Conservation (phyloP, 1,140 invertebrate genomes). For the Drosophila arawakana region DNA sequence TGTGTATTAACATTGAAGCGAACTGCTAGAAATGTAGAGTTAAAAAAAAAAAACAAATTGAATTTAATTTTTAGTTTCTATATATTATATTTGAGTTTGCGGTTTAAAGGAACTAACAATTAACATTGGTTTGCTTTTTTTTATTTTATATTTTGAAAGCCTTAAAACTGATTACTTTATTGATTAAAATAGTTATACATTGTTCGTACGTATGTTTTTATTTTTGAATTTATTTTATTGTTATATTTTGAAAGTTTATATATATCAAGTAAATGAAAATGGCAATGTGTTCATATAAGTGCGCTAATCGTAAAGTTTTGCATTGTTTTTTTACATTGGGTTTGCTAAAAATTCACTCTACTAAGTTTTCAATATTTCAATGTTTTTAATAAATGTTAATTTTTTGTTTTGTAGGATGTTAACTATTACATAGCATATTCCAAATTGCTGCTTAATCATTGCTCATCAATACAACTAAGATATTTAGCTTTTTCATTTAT, state of each 20-base stretch:
- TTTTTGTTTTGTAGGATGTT: conserved; percentile 2
- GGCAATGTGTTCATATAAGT: conserved; percentile 53
- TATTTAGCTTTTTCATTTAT: conserved; percentile 20
- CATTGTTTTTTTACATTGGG: conserved; percentile 48
- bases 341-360: conserved; percentile 38
- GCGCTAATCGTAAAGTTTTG: conserved; percentile 55
- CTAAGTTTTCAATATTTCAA: conserved; percentile 45
- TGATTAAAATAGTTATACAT: conserved; percentile 46
- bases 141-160: conserved; percentile 43
- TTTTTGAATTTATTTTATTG: conserved; percentile 42
- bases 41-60: neutral
- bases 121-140: conserved; percentile 44
- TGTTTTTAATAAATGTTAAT: conserved; percentile 20
- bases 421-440: conserved; percentile 15
- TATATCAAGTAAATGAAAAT: conserved; percentile 63
- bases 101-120: conserved; percentile 61
- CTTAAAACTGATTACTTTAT: conserved; percentile 52
- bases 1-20: neutral
- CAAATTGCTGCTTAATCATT: conserved; percentile 17
- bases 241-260: conserved; percentile 50
- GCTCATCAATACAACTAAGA: conserved; percentile 11
- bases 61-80: conserved; percentile 6
- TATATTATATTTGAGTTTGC: conserved; percentile 6
- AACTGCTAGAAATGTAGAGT: neutral
- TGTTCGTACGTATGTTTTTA: conserved; percentile 14